Percentiles rank a stretch among this genome's conserved stretches.
phyloP scores from a whole-genome alignment of 2,797 vertebrate species.

The Danio tinwini region DNA sequence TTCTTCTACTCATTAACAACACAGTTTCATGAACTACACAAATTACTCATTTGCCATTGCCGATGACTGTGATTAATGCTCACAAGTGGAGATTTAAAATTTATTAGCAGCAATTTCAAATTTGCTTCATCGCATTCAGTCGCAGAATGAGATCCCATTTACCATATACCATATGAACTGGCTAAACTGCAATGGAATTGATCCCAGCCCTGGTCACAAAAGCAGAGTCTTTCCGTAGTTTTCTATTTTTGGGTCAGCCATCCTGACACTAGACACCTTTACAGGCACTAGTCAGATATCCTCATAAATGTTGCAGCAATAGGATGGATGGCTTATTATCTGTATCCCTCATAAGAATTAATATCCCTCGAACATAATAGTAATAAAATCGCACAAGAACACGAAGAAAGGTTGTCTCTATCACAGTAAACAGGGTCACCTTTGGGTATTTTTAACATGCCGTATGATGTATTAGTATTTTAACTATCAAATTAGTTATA shows the following conservation, averaged over 20 bases:
- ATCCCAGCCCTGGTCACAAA: conserved; percentile 18
- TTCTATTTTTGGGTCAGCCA: conserved; percentile 38
- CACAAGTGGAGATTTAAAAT: background rate
- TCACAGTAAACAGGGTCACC: conserved; percentile 17
- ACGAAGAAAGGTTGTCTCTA: background rate
- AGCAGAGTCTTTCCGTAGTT: background rate
- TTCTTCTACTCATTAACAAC: background rate
- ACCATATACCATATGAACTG: conserved; percentile 7
- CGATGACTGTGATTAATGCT: conserved; percentile 19
- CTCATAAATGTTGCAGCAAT: conserved; percentile 42
- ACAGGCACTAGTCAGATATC: conserved; percentile 34
- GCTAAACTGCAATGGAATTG: background rate
- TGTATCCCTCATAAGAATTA: conserved; percentile 8
- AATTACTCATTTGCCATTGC: conserved; percentile 8
- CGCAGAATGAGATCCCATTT: background rate
- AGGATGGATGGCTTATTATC: conserved; percentile 24
- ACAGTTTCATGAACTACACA: conserved; percentile 4
- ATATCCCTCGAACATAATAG: conserved; percentile 8
- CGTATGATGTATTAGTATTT: background rate
- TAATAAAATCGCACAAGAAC: conserved; percentile 5
- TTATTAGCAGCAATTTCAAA: background rate
- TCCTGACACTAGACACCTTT: conserved; percentile 39
- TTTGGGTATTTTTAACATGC: background rate
- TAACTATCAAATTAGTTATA: background rate
- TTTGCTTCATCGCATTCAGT: background rate